Percentiles rank a stretch among this genome's conserved stretches.
phyloP scores from a whole-genome alignment of 2,888 invertebrate species.

The Xanthorhoe designata region DNA sequence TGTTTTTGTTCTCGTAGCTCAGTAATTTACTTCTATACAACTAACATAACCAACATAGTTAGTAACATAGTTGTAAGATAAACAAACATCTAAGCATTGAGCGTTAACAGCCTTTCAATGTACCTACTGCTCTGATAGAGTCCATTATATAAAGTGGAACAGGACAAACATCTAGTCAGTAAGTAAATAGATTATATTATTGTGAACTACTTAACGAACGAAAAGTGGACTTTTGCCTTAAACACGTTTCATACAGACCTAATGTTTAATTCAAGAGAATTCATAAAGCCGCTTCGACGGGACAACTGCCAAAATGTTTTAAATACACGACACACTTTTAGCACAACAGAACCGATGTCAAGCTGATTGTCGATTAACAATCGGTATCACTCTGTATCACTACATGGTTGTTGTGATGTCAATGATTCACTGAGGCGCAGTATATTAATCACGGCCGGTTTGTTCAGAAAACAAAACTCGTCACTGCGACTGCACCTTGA shows the following conservation, averaged over 20 bases:
- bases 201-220: conserved; percentile 9
- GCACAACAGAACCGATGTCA: conserved; percentile 37
- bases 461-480: conserved; percentile 53
- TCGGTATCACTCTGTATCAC: conserved; percentile 62
- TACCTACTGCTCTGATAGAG: conserved; percentile 41
- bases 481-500: conserved; percentile 48
- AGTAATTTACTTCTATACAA: conserved; percentile 27
- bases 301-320: conserved; percentile 39
- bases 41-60: too few species aligned
- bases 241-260: conserved; percentile 26
- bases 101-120: conserved; percentile 46
- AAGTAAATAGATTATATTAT: conserved; percentile 20
- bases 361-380: conserved; percentile 49
- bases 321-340: conserved; percentile 36
- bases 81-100: conserved; percentile 44
- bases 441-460: conserved; percentile 61
- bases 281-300: conserved; percentile 20
- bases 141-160: conserved; percentile 42
- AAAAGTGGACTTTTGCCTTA: conserved; percentile 16
- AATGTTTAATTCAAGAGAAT: conserved; percentile 32
- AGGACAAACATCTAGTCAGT: conserved; percentile 32
- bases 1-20: conserved; percentile 22
- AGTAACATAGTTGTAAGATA: conserved; percentile 28
- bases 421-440: conserved; percentile 65
- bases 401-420: conserved; percentile 62